These are phyloP conservation scores for Samia ricini DNA, from an alignment of 1,140 invertebrate species.

Conservation along the genomic window DNA sequence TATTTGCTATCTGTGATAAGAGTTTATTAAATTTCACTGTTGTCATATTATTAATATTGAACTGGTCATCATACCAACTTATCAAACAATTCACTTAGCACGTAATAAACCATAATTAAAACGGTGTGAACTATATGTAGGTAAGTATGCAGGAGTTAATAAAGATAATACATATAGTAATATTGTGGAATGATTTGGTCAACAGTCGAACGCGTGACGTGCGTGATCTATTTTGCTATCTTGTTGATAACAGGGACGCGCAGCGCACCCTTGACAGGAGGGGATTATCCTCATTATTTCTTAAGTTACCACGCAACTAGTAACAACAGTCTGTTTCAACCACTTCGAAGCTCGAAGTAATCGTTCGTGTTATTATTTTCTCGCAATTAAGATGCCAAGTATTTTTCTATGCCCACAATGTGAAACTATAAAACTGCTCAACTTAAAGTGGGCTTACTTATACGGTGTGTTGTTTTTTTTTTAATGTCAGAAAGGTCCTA, in stretches of 20 bases:
- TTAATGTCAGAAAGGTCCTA: slow-evolving; percentile 35
- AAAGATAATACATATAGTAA: slow-evolving; percentile 64
- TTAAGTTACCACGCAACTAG: slow-evolving; percentile 33
- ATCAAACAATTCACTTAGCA: slow-evolving; percentile 51
- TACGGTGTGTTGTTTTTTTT: slow-evolving; percentile 42
- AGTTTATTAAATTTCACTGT: slow-evolving; percentile 65
- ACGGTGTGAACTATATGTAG: slow-evolving; percentile 48
- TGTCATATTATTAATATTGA: slow-evolving; percentile 51
- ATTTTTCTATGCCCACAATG: slow-evolving; percentile 1
- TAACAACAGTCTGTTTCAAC: slow-evolving; percentile 29
- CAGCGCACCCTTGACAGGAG: slow-evolving; percentile 32
- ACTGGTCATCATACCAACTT: slow-evolving; percentile 26
- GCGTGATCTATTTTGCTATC: slow-evolving; percentile 57
- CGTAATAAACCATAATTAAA: slow-evolving; percentile 51
- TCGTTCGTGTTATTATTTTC: slow-evolving; percentile 28
- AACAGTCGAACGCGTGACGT: slow-evolving; percentile 43
- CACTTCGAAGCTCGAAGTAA: slow-evolving; percentile 23
- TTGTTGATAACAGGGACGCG: slow-evolving; percentile 48
- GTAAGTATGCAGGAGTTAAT: too few relatives aligned
- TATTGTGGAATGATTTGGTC: slow-evolving; percentile 42
- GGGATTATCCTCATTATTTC: slow-evolving; percentile 69
- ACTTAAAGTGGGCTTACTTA: slow-evolving; percentile 29
- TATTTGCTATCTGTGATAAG: slow-evolving; percentile 58
- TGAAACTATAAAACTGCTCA: slow-evolving; percentile 20
- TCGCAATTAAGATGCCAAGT: slow-evolving; percentile 13